Evolutionary conservation across 2,113 vertebrate genomes (phyloP).

Genomic region (Alectura lathami): DNA sequence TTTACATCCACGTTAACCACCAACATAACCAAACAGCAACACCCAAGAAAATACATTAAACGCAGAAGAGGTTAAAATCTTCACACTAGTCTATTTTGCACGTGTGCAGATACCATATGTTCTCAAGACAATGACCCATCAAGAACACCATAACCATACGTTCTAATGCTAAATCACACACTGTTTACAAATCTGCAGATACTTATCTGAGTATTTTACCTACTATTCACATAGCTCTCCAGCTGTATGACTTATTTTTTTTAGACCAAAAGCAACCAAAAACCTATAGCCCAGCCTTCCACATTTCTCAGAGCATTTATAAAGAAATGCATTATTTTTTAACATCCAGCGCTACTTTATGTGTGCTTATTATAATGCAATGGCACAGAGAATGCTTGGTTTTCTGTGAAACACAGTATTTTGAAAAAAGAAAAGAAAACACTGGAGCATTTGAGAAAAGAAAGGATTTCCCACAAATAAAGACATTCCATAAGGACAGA

Average conservation of each 20-base stretch:
- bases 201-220: background rate
- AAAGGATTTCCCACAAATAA: background rate
- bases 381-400: background rate
- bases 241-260: background rate
- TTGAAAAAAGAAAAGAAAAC: background rate
- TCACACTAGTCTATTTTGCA: background rate
- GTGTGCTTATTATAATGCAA: background rate
- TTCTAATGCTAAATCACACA: background rate
- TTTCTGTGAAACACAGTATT: background rate
- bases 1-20: background rate
- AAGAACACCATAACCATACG: background rate
- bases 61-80: background rate
- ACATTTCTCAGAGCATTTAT: background rate
- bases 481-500: background rate
- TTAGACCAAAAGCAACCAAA: background rate
- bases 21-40: background rate
- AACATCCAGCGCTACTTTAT: background rate
- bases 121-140: background rate
- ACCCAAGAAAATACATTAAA: background rate
- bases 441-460: background rate
- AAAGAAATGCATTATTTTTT: background rate
- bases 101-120: fast-evolving
- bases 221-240: background rate
- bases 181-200: background rate
- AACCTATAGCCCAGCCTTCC: background rate